Base-by-base conservation (phyloP, 2,113 vertebrate genomes). In the Nansenia antarctica region DNA sequence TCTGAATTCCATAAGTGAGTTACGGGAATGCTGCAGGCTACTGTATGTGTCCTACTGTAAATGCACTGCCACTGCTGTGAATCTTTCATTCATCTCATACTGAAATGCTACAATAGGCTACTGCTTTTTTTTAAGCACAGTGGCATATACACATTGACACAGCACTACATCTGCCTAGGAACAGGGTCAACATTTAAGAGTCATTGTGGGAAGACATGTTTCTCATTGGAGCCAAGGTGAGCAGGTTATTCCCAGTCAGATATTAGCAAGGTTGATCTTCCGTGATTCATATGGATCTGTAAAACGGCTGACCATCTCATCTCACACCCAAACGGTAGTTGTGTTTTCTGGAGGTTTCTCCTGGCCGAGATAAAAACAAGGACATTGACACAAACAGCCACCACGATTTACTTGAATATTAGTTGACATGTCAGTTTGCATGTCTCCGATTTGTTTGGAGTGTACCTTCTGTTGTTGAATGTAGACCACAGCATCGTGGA, bases 401-500 rank as follows among this genome's bases (percentile, higher is more conserved):
- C 7, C 22, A 5, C 31, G 3, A 27, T 11, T 35, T 11, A 22
- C 27, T 59, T n/a, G 9, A 15, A 2, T 15, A 5, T 45, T 45
- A 62, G 39, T 12, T 18, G 8, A 70, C 53, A 9, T 14, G 0
- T 29, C 0, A 22, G 26, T 22, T 27, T 3, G 18, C 15, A 35
- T 37, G 58, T 39, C 31, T 35, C 15, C 61, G 1, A 7, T 55
- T 12, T 15, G 22, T 1, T 22, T 54, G 0, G 0, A 18, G 22
- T 49, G 9, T 82, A 96, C 94, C 92, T 80, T 90, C 73, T 88
- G 92, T 66, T 93, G 91, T 65, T 95, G 88, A 22, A 95, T 93
- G 34, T 92, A 86, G 29, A 91, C 89, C 9, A 94, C 92, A 0
- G 95, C 95, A 39, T 97, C 95, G 20, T 96, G 95, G 31, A 96